Evolutionary conservation across 2,888 invertebrate genomes (phyloP).

Genomic region (Eupeodes latifasciatus): DNA sequence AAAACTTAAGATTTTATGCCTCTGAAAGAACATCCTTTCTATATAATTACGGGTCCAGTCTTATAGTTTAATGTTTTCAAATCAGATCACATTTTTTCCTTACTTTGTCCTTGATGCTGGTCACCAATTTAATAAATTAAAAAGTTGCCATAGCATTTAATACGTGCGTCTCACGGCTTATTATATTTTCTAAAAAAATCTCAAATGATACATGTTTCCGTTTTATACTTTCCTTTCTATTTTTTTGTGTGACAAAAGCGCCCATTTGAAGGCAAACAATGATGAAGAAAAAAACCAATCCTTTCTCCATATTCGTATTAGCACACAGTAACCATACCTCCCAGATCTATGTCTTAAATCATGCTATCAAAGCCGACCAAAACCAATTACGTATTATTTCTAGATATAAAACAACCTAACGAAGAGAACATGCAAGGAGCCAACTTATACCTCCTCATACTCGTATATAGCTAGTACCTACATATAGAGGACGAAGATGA

Average conservation of each 20-base stretch:
- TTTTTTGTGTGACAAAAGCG: conserved; percentile 41
- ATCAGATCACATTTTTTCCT: no score
- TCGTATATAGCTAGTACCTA: no score
- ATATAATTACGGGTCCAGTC: no score
- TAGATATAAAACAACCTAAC: conserved; percentile 44
- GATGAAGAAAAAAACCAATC: conserved; percentile 30
- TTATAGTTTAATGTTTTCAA: no score
- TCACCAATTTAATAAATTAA: background rate
- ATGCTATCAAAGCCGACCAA: conserved; percentile 66
- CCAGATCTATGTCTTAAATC: conserved; percentile 57
- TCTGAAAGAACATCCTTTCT: no score
- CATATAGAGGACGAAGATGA: background rate
- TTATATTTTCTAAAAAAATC: conserved; percentile 45
- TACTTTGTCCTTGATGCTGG: background rate
- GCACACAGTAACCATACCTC: conserved; percentile 31
- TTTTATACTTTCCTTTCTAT: background rate
- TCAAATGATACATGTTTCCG: conserved; percentile 29
- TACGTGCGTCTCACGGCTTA: conserved; percentile 27
- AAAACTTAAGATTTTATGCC: no score
- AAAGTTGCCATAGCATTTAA: conserved; percentile 36
- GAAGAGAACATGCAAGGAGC: conserved; percentile 8
- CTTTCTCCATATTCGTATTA: conserved; percentile 25
- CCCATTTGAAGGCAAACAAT: background rate
- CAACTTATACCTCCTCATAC: background rate
- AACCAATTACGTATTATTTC: conserved; percentile 74